A percentile compares a stretch with the other conserved stretches of the same genome.
These are phyloP conservation scores for Dolichoris vasculosae DNA, from an alignment of 1,140 invertebrate species.

Conservation along the genomic window DNA sequence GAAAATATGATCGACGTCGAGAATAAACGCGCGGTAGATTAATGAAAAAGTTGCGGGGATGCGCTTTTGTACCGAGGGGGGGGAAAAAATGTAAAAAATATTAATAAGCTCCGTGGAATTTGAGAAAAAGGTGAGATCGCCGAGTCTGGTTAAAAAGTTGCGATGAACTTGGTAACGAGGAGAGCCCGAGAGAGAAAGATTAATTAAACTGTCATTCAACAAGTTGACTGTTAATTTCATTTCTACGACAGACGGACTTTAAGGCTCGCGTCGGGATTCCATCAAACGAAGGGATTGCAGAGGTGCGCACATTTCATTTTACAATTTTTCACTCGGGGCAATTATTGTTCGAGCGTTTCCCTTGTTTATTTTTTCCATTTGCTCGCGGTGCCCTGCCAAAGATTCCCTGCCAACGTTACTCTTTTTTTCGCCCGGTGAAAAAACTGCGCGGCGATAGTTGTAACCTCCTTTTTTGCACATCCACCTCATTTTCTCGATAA, in stretches of 20 bases:
- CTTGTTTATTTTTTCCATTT: background rate
- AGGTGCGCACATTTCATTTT: background rate
- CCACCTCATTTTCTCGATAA: slow-evolving; percentile 28
- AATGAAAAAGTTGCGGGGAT: background rate
- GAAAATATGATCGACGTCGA: background rate
- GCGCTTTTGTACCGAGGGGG: background rate
- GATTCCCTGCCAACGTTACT: too few species aligned
- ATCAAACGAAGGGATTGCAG: background rate
- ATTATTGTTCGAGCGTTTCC: background rate
- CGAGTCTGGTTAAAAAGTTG: background rate
- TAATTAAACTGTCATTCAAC: slow-evolving; percentile 44
- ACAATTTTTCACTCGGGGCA: background rate
- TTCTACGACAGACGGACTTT: slow-evolving; percentile 1
- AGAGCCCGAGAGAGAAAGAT: background rate
- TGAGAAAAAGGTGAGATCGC: background rate
- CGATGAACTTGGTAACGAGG: slow-evolving; percentile 1
- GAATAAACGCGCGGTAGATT: background rate
- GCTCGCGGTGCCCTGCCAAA: background rate
- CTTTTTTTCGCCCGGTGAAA: background rate
- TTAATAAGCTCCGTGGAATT: background rate
- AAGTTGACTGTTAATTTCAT: slow-evolving; percentile 33
- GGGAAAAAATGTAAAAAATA: background rate
- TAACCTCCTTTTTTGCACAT: background rate
- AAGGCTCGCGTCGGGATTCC: background rate
- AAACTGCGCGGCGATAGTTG: background rate